phyloP scores from a whole-genome alignment of 1,140 invertebrate species.

The Danaus melanippus region DNA sequence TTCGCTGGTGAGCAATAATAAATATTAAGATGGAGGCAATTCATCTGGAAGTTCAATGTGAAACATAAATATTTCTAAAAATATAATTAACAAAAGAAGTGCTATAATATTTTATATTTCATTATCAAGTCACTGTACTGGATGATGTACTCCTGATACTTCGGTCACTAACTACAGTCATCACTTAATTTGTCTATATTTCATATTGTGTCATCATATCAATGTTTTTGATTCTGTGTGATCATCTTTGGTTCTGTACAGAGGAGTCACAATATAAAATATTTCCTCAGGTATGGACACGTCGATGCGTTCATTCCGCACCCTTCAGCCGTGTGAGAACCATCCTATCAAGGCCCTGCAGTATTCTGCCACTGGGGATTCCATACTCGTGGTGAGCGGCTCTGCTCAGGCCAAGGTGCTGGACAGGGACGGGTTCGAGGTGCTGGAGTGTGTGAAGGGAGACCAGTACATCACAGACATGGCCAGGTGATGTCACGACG shows the following conservation, averaged over 20 bases:
- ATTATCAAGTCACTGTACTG: not conserved
- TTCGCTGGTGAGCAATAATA: constrained; percentile 79
- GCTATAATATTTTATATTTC: not conserved
- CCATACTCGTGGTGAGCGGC: constrained; percentile 94
- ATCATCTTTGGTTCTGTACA: too few relatives aligned
- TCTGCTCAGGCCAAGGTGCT: constrained; percentile 93
- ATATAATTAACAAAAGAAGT: too few relatives aligned
- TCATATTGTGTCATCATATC: too few relatives aligned
- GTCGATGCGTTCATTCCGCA: constrained; percentile 91
- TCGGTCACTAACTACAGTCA: too few relatives aligned
- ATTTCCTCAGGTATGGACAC: constrained; percentile 86
- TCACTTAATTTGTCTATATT: too few relatives aligned
- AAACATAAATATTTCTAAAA: too few relatives aligned
- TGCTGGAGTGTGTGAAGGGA: constrained; percentile 95
- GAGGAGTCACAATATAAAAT: not conserved
- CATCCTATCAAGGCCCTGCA: constrained; percentile 93
- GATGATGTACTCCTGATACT: too few relatives aligned
- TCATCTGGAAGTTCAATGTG: too few relatives aligned
- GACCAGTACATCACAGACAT: constrained; percentile 98
- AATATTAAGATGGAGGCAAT: too few relatives aligned
- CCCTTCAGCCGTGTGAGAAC: constrained; percentile 93
- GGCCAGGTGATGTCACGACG: constrained; percentile 70
- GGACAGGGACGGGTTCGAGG: constrained; percentile 96
- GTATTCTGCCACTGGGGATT: constrained; percentile 95
- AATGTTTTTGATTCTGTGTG: too few relatives aligned